A percentile compares a stretch with the other conserved stretches of the same genome.
These are phyloP conservation scores for Tetranychus piercei DNA, from an alignment of 2,888 invertebrate species.

Conservation along the genomic window DNA sequence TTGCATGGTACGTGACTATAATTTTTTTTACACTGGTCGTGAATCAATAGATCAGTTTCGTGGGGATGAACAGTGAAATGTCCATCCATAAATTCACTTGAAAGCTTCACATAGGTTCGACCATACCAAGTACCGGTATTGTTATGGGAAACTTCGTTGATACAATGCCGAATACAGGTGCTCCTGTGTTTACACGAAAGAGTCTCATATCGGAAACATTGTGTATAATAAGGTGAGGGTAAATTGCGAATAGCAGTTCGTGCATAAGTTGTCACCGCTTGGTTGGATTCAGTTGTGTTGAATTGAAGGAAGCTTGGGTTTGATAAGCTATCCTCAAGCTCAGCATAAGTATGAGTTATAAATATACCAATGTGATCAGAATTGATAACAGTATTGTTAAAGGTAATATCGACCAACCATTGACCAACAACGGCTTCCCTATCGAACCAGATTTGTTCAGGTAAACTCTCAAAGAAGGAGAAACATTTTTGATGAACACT, in stretches of 20 bases:
- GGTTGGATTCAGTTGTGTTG: not conserved
- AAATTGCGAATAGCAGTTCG: not conserved
- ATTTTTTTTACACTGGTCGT: not conserved
- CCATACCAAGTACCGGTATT: not conserved
- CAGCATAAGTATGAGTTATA: not conserved
- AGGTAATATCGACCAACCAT: not conserved
- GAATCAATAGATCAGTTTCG: not conserved
- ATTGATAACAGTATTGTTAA: not conserved
- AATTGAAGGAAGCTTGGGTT: not conserved
- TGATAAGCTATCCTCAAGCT: not conserved
- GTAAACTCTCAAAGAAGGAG: not conserved
- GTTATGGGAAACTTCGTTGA: not conserved
- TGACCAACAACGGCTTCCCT: not conserved
- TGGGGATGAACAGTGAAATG: not conserved
- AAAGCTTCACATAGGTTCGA: not conserved
- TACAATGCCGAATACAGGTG: not conserved
- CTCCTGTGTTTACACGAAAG: not conserved
- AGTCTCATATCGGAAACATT: not conserved
- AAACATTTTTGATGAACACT: not conserved
- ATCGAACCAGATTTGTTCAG: not conserved
- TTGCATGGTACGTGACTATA: not conserved
- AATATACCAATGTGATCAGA: not conserved
- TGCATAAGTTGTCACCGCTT: not conserved
- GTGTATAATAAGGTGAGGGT: not conserved
- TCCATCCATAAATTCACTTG: not conserved